Conservation (phyloP, 2,113 vertebrate species). For the rat (Rattus norvegicus) region DNA sequence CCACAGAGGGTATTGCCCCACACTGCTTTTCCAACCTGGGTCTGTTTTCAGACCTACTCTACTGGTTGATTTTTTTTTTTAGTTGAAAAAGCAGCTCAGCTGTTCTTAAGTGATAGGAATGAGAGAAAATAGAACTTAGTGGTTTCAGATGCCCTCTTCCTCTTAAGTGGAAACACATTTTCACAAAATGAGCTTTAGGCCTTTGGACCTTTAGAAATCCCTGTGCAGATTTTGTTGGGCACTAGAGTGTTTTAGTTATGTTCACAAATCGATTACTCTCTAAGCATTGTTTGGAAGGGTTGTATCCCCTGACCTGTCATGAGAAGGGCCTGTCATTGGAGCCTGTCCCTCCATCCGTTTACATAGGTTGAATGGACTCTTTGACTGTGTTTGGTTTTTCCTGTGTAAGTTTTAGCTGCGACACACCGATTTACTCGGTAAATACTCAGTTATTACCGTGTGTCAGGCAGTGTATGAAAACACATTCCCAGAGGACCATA, state of each 20-base stretch:
- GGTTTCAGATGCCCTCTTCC: conserved; percentile 50
- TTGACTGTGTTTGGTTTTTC: conserved; percentile 9
- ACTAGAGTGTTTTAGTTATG: neutral
- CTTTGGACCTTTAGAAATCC: conserved; percentile 43
- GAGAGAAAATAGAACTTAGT: conserved; percentile 44
- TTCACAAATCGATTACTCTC: conserved; percentile 38
- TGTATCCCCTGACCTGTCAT: neutral
- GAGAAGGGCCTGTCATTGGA: neutral
- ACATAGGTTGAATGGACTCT: neutral
- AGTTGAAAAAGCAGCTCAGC: conserved; percentile 25
- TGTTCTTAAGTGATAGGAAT: conserved; percentile 68
- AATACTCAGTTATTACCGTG: neutral
- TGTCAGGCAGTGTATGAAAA: neutral
- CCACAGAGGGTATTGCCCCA: neutral
- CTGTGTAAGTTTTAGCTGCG: conserved; percentile 1
- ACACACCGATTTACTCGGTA: neutral
- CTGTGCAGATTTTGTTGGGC: conserved; percentile 9
- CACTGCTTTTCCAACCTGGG: neutral
- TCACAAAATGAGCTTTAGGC: neutral
- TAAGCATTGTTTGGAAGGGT: neutral
- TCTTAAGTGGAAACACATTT: conserved; percentile 48
- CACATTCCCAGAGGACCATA: neutral
- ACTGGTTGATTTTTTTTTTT: neutral
- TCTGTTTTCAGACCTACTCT: conserved; percentile 57
- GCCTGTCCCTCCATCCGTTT: neutral